Evolutionary conservation across 2,888 invertebrate species (phyloP), one percentile per base, ranked within the genome.

Genomic region (Matsumyia berberina): DNA sequence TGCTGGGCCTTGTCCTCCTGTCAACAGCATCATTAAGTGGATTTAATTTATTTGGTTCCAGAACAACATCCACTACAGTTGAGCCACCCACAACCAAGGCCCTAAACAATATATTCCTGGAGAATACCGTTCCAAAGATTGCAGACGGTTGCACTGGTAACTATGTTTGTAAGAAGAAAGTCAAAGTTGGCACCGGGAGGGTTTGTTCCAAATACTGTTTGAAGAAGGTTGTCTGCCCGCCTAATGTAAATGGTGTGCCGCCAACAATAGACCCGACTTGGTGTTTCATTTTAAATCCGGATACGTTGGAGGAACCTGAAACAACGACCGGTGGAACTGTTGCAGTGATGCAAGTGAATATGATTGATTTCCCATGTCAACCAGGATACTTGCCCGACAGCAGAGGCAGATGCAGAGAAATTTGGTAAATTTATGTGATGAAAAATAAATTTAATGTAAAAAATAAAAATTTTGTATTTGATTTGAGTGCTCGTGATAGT

Each of bases 311-410:
- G 1, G 77, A 57, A 4, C 8, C 33, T 0, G 74, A 53, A 24
- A 0, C 24, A 39, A 5, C 60, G 17, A 5, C n/a, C 4, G 17
- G 3, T 5, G 57, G 15, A 33, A 5, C n/a, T 7, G 31, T 12
- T 5, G 0, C 53, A 24, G 35, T 88, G 24, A 89, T 89, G 89
- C 81, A 86, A 49, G 90, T 91, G 7, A 90, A 90, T 60, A 89
- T 91, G 89, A 90, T 91, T 77, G 91, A 91, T 79, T 90, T 91
- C 51, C 91, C 91, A 44, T 91, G 91, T 69, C 90, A 90, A 76
- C 90, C 91, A 0, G 90, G 90, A 44, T 91, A 89, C 42, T 80
- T 91, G 73, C 91, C 91, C 62, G 91, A 91, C 76, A 88, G 88
- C 46, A 89, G 89, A 7, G 91, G 91, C 7, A 89, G 89, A 64